A percentile compares a stretch with the other conserved stretches of the same genome.
phyloP scores from a whole-genome alignment of 2,797 vertebrate genomes.

The Balearica regulorum region DNA sequence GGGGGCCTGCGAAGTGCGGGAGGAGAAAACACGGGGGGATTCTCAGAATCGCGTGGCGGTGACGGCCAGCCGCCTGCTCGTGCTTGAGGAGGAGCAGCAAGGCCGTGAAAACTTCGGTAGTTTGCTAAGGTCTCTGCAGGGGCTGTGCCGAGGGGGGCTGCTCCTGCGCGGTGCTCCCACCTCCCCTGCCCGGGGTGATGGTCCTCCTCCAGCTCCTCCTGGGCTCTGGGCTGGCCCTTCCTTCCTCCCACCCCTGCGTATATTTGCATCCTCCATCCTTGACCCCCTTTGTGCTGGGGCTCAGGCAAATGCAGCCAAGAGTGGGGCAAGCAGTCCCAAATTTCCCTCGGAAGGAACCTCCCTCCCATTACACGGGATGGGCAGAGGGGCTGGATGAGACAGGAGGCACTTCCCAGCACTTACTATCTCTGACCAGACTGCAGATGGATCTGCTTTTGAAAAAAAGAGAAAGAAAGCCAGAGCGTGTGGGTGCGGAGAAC shows the following conservation, averaged over 20 bases:
- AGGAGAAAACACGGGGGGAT: neutral
- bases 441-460: neutral
- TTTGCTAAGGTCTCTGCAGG: neutral
- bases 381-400: neutral
- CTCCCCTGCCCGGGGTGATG: too few species aligned
- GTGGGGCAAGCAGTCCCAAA: neutral
- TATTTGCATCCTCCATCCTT: neutral
- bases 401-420: neutral
- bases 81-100: neutral
- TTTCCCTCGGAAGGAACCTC: neutral
- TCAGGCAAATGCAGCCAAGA: neutral
- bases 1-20: neutral
- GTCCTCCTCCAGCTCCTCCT: neutral
- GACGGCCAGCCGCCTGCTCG: neutral
- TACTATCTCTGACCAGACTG: neutral
- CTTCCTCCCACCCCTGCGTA: neutral
- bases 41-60: neutral
- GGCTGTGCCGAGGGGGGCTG: neutral
- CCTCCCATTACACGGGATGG: neutral
- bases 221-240: neutral
- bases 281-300: neutral
- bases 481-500: neutral
- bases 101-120: neutral
- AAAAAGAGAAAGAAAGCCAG: neutral
- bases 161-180: neutral